Base-by-base conservation (phyloP, 2,113 vertebrate species). In the Centropus unirufus region DNA sequence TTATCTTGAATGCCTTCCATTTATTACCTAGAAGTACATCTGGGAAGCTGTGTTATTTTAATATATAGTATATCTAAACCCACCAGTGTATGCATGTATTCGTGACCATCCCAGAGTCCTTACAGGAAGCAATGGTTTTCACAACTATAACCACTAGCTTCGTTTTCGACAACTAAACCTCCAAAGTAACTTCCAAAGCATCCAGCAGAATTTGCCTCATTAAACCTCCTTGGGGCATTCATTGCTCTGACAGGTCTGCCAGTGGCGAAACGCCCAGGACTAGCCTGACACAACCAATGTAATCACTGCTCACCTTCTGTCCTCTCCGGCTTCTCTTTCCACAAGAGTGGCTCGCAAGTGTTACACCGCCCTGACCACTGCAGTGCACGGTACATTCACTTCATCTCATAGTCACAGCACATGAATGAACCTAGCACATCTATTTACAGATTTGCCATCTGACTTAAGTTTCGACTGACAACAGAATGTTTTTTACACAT, bases 241-340 rank as follows among this genome's bases (percentile, higher is more conserved):
- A 66, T 5, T 51, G 75, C 72, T 91, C 70, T 89, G 88, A 83
- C 88, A 96, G 76, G 19, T 62, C 82, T 92, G 88, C 47, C 82
- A 83, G 67, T 12, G 83, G 44, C 66, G 30, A 81, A 93, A 89
- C 6, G 68, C 88, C 88, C 57, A 83, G 42, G 64, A 92, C 52
- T 57, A 87, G 79, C 64, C 88, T 93, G 95, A 94, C 90, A 63
- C 0, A 9, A 90, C 83, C 79, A 72, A 81, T 90, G 83, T 76
- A 81, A 83, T 78, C 83, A 68, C 88, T 58, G 79, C 83, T 90
- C 82, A 88, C 87, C 59, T 87, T 75, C 81, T 82, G 49, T 89
- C 87, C 81, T 95, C 82, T 87, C 74, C 0, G 0, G 64, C 49
- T 89, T 74, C 87, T 95, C 68, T 19, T 95, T 94, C 92, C 95